A percentile compares a stretch with the other conserved stretches of the same genome.
Conservation (phyloP, 2,888 invertebrate genomes). For the Dasypogon diadema region DNA sequence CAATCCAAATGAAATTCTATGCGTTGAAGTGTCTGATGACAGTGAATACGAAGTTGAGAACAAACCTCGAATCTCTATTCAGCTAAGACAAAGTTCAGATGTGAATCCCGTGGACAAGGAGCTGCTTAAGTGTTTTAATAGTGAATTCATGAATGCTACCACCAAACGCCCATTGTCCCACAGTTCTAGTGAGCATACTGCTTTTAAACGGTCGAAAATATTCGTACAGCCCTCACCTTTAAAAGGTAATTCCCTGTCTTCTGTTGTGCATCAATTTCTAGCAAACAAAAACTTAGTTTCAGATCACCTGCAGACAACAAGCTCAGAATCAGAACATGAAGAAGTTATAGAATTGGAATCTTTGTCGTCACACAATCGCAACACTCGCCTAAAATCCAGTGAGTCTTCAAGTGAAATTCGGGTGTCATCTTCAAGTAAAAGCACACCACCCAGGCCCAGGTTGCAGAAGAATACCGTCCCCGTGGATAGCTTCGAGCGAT, state of each 20-base stretch:
- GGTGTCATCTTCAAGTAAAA: conserved; percentile 62
- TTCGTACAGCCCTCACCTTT: background rate
- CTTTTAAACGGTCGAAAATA: background rate
- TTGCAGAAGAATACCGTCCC: conserved; percentile 64
- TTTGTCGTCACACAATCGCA: conserved; percentile 6
- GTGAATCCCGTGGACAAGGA: conserved; percentile 1
- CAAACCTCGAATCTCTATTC: background rate
- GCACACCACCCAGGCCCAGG: background rate
- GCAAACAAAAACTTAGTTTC: background rate
- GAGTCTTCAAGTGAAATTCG: conserved; percentile 67
- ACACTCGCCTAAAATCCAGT: conserved; percentile 18
- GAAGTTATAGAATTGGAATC: conserved; percentile 30
- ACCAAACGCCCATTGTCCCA: background rate
- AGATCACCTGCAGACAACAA: background rate
- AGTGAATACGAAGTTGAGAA: background rate
- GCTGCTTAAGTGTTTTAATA: conserved; percentile 1
- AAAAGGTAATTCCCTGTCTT: background rate
- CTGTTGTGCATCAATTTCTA: background rate
- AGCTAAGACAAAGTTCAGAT: conserved; percentile 7
- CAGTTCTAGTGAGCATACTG: background rate
- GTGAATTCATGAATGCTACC: background rate
- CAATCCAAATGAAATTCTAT: background rate
- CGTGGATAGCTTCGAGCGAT: conserved; percentile 63
- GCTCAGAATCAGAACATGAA: background rate
- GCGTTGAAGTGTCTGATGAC: conserved; percentile 34